Evolutionary conservation across 2,797 vertebrate genomes (phyloP), one percentile per base, ranked within the genome.

Genomic region (Peromyscus attwateri): DNA sequence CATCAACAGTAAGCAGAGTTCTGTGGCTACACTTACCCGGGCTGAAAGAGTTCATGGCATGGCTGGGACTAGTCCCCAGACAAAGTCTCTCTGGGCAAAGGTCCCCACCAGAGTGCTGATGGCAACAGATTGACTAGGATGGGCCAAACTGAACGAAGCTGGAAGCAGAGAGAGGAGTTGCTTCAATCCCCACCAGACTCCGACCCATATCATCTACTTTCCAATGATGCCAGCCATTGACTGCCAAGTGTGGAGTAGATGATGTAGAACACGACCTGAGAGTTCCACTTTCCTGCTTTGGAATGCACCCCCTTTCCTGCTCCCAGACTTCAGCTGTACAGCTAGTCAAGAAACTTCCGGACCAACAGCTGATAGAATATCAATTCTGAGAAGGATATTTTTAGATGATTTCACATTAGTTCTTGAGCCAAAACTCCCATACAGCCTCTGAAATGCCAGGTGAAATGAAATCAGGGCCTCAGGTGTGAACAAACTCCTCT

Each of bases 351-450:
- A 81, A 80, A 12, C 88, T 97, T 94, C 75, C 91, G 68, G 21
- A 81, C 71, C 68, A 89, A 87, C 40, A 62, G 27, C 23, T 73
- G 76, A 40, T 73, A 71, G 85, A 91, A n/a, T 73, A 82, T 81
- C 49, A 92, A 17, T 43, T 68, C 60, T 19, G 40, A 92, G 49
- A 76, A 9, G n/a, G 9, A 6, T 82, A 71, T 80, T 92, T 85
- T 95, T 94, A 40, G 43, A 89, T 70, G 9, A 21, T 91, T 29
- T 68, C 88, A 31, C 46, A 40, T 93, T 37, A 73, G n/a, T n/a
- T 31, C 79, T 94, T 94, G 89, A 91, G 62, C 55, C 64, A 55
- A 87, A 97, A 87, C 66, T 79, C 40, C 49, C 79, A 76, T 13
- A 70, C 1, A 89, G 73, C 8, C 12, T 92, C 34, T 87, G 62